phyloP scores from a whole-genome alignment of 2,888 invertebrate species.

The Phrixothrix hirtus region DNA sequence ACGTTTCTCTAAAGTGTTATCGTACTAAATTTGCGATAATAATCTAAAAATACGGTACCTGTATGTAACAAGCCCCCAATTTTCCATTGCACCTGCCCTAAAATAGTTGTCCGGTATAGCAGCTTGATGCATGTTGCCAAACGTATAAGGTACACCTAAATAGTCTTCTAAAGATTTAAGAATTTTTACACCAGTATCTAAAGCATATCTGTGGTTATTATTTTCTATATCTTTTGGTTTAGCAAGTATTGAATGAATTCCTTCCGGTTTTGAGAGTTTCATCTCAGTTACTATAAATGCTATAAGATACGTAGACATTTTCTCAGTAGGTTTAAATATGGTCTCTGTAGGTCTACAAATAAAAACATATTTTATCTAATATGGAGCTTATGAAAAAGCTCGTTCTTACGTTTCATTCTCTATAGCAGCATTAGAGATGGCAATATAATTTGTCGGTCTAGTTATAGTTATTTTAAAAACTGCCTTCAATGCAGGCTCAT shows the following conservation, averaged over 20 bases:
- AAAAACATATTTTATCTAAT: neutral
- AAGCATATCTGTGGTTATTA: conserved; percentile 52
- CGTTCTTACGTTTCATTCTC: neutral
- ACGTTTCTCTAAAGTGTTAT: conserved; percentile 57
- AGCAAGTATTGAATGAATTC: conserved; percentile 40
- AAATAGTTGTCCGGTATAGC: conserved; percentile 9
- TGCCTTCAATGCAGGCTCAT: conserved; percentile 59
- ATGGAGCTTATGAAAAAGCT: neutral
- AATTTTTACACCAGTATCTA: conserved; percentile 54
- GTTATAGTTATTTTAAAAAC: conserved; percentile 63
- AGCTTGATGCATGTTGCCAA: conserved; percentile 68
- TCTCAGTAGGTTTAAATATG: neutral
- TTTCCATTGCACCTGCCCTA: conserved; percentile 70
- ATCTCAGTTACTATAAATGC: conserved; percentile 76
- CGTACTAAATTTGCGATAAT: too few relatives aligned
- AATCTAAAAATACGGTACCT: too few relatives aligned
- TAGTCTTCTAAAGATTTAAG: conserved; percentile 60
- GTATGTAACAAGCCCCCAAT: conserved; percentile 89
- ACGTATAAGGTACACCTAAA: conserved; percentile 60
- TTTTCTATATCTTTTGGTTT: conserved; percentile 42
- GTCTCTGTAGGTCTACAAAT: neutral
- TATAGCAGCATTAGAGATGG: conserved; percentile 36
- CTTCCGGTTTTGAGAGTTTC: conserved; percentile 42
- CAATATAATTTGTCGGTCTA: conserved; percentile 53
- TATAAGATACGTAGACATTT: conserved; percentile 77